phyloP scores from a whole-genome alignment of 2,113 vertebrate genomes.

The Setophaga kirtlandii region DNA sequence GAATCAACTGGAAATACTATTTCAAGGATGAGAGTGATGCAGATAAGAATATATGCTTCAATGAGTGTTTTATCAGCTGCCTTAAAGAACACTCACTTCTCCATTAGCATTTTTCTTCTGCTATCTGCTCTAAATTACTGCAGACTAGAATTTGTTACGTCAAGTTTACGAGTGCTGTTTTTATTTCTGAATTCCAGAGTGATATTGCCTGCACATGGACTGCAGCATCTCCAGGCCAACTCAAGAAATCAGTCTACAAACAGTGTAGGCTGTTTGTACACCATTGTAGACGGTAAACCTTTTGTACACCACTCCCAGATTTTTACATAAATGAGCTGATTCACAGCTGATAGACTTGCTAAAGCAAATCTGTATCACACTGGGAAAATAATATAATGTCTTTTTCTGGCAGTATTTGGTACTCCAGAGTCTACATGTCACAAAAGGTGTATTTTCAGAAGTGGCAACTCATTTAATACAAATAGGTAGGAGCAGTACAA shows the following conservation, averaged over 20 bases:
- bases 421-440: not conserved
- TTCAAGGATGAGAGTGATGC: not conserved
- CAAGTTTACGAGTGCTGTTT: not conserved
- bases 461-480: not conserved
- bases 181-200: constrained; percentile 12
- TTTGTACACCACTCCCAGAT: not conserved
- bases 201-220: not conserved
- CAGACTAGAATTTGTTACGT: not conserved
- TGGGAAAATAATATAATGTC: not conserved
- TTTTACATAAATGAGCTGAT: not conserved
- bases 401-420: not conserved
- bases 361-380: not conserved
- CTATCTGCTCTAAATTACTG: constrained; percentile 4
- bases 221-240: not conserved
- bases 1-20: not conserved
- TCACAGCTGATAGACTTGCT: not conserved
- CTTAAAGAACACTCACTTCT: not conserved
- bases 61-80: not conserved
- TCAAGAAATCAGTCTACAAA: not conserved
- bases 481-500: not conserved
- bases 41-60: constrained; percentile 20
- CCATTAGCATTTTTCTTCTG: constrained; percentile 18
- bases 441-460: not conserved
- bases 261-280: not conserved
- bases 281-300: not conserved